A percentile compares a stretch with the other conserved stretches of the same genome.
Conservation (phyloP, 2,888 invertebrate genomes). For the Spilarctia lutea region DNA sequence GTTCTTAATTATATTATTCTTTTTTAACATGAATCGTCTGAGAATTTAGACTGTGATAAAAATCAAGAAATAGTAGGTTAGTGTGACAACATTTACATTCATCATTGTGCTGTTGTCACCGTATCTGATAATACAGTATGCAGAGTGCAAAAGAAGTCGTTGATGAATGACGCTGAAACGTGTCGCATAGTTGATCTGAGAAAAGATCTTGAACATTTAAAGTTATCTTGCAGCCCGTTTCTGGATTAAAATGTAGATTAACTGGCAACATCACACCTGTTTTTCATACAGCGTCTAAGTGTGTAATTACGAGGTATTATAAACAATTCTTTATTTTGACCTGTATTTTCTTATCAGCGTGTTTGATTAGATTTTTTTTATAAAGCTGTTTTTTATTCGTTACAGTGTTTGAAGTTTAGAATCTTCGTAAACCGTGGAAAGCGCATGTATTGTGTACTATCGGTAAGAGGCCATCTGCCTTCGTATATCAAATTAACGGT, state of each 20-base stretch:
- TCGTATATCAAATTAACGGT: constrained; percentile 75
- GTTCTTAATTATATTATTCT: constrained; percentile 57
- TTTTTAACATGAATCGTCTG: constrained; percentile 47
- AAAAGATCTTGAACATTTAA: constrained; percentile 67
- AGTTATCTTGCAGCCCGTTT: constrained; percentile 67
- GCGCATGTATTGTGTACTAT: constrained; percentile 57
- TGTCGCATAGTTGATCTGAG: constrained; percentile 64
- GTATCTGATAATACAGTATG: constrained; percentile 58
- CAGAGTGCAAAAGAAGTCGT: constrained; percentile 60
- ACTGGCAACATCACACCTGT: constrained; percentile 58
- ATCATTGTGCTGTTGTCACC: constrained; percentile 50
- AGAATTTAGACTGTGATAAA: constrained; percentile 51
- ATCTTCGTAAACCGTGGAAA: constrained; percentile 53
- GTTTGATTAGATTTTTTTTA: constrained; percentile 2
- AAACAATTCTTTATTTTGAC: constrained; percentile 20
- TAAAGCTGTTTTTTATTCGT: background rate
- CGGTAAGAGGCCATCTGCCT: constrained; percentile 71
- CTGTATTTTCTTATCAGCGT: constrained; percentile 5
- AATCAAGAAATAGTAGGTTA: constrained; percentile 57
- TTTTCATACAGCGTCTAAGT: constrained; percentile 52
- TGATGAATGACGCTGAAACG: constrained; percentile 61
- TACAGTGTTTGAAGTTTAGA: constrained; percentile 39
- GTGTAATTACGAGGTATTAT: constrained; percentile 39
- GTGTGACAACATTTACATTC: constrained; percentile 57
- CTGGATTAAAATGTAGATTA: constrained; percentile 72